These are phyloP conservation scores for Phaethornis superciliosus DNA, from an alignment of 2,113 vertebrate genomes.

Conservation along the genomic window DNA sequence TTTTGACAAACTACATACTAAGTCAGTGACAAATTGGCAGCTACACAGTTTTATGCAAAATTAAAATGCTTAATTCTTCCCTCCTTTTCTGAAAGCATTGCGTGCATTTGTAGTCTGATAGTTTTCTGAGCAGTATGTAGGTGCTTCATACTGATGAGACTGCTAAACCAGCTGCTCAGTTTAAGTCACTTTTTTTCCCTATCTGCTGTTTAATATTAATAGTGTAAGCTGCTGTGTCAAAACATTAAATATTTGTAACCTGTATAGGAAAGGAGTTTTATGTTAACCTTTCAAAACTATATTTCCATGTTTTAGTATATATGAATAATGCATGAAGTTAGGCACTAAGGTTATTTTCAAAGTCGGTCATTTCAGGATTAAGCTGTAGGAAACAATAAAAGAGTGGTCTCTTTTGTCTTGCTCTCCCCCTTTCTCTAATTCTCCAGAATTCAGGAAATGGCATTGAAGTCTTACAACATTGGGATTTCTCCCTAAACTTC, in stretches of 20 bases:
- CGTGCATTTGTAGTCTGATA: neutral
- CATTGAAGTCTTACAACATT: neutral
- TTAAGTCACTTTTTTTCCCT: neutral
- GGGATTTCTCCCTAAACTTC: conserved; percentile 55
- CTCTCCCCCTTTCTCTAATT: conserved; percentile 1
- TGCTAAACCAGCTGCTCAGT: neutral
- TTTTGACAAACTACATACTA: neutral
- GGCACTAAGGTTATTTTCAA: conserved; percentile 52
- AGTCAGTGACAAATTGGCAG: neutral
- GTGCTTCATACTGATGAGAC: neutral
- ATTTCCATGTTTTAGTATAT: conserved; percentile 45
- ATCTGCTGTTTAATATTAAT: conserved; percentile 53
- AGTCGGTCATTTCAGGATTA: conserved; percentile 26
- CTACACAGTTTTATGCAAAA: neutral
- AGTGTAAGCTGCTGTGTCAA: conserved; percentile 6
- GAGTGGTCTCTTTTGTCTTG: neutral
- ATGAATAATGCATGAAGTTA: conserved; percentile 67
- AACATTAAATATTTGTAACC: conserved; percentile 48
- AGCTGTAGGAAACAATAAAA: conserved; percentile 2
- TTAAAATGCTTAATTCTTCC: neutral
- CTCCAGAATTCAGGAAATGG: neutral
- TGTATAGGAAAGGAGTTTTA: conserved; percentile 17
- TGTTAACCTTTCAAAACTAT: conserved; percentile 63
- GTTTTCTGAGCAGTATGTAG: neutral
- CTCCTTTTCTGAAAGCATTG: neutral